Base-by-base conservation (phyloP, 2,888 invertebrate genomes). In the Tricholauxania praeusta region DNA sequence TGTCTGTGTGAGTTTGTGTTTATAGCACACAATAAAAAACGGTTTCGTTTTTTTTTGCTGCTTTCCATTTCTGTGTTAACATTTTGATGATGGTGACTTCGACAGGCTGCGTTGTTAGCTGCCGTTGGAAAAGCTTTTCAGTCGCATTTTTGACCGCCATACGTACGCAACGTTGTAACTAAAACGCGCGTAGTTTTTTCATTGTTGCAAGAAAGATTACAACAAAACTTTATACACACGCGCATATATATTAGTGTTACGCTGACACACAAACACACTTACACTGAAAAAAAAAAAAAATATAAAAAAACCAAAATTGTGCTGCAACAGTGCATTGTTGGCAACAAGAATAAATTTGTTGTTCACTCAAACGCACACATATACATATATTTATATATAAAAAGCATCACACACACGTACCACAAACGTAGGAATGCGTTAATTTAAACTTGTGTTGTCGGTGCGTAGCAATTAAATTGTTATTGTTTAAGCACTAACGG, bases 111-210 rank as follows among this genome's bases (percentile, higher is more conserved):
- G 39, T 47, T 39, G 14, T 57, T 12, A 28, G 12, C 39, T 22
- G 49, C 49, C 52, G 62, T 48, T 32, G 47, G 70, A 14, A 63
- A 76, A 81, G 79, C 79, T 79, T 77, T 78, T 84, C 82, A 84
- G 85, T 84, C 83, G 82, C 81, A 79, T 78, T 82, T 85, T 82
- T 81, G 83, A 82, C 82, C 85, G 84, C 84, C 83, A 82, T 82
- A 80, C 80, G 81, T 77, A 81, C 83, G 81, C 82, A 82, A 81
- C 84, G 81, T 79, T 57, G 22, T 57, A 17, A 17, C 67, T 10
- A 39, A 39, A 77, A 72, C 81, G 82, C 81, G 84, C 80, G 82
- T 80, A 76, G 75, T 72, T 49, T 64, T 22, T 22, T 53, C 59
- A 57, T 57, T 59, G 55, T 64, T 76, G 72, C 69, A 74, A 69